These are phyloP conservation scores for Drosophila seguyi DNA, from an alignment of 1,140 invertebrate genomes.

Conservation along the genomic window DNA sequence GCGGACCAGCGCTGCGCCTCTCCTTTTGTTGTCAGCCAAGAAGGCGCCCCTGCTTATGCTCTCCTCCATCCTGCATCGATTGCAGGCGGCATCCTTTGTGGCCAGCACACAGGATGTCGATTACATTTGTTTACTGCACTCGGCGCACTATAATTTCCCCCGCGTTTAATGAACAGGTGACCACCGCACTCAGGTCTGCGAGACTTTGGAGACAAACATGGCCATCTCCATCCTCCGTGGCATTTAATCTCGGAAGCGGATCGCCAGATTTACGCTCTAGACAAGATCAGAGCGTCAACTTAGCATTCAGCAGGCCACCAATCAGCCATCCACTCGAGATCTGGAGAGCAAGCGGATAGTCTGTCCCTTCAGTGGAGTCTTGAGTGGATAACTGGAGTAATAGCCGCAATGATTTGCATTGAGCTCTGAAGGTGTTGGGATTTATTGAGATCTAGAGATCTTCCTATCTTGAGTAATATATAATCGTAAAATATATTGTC, in stretches of 20 bases:
- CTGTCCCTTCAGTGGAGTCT: not conserved
- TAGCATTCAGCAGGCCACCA: conserved; percentile 79
- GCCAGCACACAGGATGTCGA: conserved; percentile 76
- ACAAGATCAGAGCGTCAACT: conserved; percentile 82
- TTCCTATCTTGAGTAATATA: not conserved
- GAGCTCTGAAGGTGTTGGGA: not conserved
- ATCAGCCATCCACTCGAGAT: conserved; percentile 58
- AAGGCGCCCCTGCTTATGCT: conserved; percentile 29
- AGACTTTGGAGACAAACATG: conserved; percentile 27
- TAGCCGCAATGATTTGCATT: conserved; percentile 24
- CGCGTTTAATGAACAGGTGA: conserved; percentile 79
- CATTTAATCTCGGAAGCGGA: conserved; percentile 78
- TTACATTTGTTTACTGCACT: conserved; percentile 82
- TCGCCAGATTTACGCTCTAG: conserved; percentile 77
- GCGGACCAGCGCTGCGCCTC: conserved; percentile 20
- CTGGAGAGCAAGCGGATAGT: conserved; percentile 12
- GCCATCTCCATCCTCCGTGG: conserved; percentile 40
- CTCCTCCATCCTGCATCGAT: conserved; percentile 19
- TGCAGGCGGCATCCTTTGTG: conserved; percentile 72
- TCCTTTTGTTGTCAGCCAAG: conserved; percentile 58
- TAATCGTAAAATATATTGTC: not conserved
- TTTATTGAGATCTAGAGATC: not conserved
- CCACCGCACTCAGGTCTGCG: not conserved
- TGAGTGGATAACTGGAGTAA: conserved; percentile 11
- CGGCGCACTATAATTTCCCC: conserved; percentile 72